A percentile compares a stretch with the other conserved stretches of the same genome.
Conservation (phyloP, 2,113 vertebrate species). For the Budorcas taxicolor region DNA sequence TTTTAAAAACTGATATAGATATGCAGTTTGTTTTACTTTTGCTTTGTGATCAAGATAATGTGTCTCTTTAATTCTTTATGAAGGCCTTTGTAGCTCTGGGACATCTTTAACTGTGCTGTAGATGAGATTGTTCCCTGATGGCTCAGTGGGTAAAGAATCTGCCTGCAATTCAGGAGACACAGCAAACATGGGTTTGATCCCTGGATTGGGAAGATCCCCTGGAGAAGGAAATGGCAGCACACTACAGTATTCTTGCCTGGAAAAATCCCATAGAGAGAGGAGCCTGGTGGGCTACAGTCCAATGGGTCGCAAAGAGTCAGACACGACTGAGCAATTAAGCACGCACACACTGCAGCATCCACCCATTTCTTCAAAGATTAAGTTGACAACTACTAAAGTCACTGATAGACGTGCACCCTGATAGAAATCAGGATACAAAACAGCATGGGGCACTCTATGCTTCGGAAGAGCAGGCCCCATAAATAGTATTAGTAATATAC, state of each 20-base stretch:
- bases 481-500: background rate
- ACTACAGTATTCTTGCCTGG: background rate
- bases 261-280: background rate
- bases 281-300: background rate
- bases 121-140: background rate
- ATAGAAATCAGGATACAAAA: background rate
- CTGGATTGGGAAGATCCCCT: background rate
- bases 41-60: background rate
- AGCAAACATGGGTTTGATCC: background rate
- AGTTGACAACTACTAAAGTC: background rate
- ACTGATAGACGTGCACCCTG: background rate
- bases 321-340: background rate
- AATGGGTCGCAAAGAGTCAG: background rate
- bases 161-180: background rate
- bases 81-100: background rate
- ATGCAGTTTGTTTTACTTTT: background rate
- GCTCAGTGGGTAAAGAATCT: background rate
- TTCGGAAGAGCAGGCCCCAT: background rate
- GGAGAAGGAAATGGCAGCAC: background rate
- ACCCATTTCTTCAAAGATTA: background rate
- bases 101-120: background rate
- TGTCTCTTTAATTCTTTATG: background rate
- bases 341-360: background rate
- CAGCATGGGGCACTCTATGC: background rate
- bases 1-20: background rate